Evolutionary conservation across 2,797 vertebrate genomes (phyloP), one percentile per base, ranked within the genome.

Genomic region (Geotria australis): DNA sequence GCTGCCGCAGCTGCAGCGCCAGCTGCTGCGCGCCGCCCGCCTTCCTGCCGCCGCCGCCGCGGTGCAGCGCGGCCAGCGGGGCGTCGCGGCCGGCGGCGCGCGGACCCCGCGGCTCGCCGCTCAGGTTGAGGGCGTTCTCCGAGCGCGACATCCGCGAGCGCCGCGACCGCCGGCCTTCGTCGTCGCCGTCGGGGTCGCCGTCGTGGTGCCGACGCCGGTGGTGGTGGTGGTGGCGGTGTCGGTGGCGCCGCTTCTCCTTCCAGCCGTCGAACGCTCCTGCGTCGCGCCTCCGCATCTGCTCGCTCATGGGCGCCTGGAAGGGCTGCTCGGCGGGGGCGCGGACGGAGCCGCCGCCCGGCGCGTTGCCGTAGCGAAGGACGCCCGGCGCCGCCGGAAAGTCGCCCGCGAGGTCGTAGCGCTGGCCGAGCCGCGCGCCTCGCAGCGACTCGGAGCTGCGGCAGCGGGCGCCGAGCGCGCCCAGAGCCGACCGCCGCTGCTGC

Each of bases 41-140:
- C 66, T 84, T 80, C 59, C 73, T 67, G 45, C 78, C 78, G 24
- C 24, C 24, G 24, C 24, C 24, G 4, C 24, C 38, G 61, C 78
- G 74, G 46, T 79, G 79, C 9, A 74, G 77, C 47, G 78, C 48
- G 57, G 78, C 66, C 2, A 74, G 77, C 3, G 81, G 76, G 60
- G 79, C 73, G 55, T 88, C 84, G 58, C 79, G 78, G 3, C 81
- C 76, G 60, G 79, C 74, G 56, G 88, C 84, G 58, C 79, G 78
- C n/a, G 77, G 65, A 46, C 74, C 72, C 48, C 76, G 69, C 11
- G 78, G 77, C 59, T 95, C 84, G 1, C 79, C 76, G 15, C 80
- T 80, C 62, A 95, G 69, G 63, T 98, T 77, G 47, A 98, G 81
- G 48, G 91, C 91, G 1, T 96, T 96, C 66, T 98, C 91, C 0